These are phyloP conservation scores for Phylloscopus whistleri DNA, from an alignment of 2,113 vertebrate genomes.

Conservation along the genomic window DNA sequence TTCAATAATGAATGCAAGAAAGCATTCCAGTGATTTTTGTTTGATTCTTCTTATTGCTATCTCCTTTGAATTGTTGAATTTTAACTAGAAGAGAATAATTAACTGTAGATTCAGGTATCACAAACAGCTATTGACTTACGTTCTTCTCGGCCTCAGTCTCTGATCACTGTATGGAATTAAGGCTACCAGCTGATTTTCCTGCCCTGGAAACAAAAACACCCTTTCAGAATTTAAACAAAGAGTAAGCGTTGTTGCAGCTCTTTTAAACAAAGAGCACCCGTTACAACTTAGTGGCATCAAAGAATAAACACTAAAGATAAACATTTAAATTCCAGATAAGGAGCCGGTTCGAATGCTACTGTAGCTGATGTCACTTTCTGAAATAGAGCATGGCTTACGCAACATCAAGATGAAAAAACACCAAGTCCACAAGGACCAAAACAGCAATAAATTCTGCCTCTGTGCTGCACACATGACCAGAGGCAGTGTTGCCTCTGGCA, in stretches of 20 bases:
- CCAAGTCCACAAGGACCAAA: not conserved
- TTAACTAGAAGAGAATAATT: not conserved
- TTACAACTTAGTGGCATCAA: not conserved
- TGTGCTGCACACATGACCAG: not conserved
- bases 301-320: not conserved
- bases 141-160: slow-evolving; percentile 89
- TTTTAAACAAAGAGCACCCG: not conserved
- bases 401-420: not conserved
- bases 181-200: slow-evolving; percentile 97
- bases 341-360: not conserved
- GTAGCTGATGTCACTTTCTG: not conserved
- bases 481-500: not conserved
- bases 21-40: not conserved
- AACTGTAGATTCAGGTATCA: not conserved
- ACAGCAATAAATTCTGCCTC: not conserved
- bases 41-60: not conserved
- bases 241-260: not conserved
- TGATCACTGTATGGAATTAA: slow-evolving; percentile 98
- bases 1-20: not conserved
- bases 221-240: slow-evolving; percentile 34
- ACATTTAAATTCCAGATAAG: not conserved
- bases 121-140: slow-evolving; percentile 79
- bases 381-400: not conserved
- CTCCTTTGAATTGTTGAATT: not conserved
- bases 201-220: slow-evolving; percentile 77